These are phyloP conservation scores for Pachymerium ferrugineum DNA, from an alignment of 2,888 invertebrate genomes.

Conservation along the genomic window DNA sequence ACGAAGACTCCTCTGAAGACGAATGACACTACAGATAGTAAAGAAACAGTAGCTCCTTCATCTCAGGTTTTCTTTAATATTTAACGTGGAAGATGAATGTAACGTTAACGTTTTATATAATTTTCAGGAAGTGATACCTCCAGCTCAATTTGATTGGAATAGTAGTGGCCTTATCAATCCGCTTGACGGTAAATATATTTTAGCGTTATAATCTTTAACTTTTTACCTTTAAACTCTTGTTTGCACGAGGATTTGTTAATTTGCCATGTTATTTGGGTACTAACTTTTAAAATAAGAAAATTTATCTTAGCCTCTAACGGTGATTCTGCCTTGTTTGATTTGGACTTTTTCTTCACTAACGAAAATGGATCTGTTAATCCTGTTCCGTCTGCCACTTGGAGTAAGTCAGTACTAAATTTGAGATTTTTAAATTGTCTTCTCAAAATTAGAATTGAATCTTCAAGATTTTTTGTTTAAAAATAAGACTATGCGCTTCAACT, in stretches of 20 bases:
- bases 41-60: neutral
- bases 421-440: too few relatives aligned
- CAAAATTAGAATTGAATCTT: neutral
- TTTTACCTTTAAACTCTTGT: too few relatives aligned
- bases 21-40: neutral
- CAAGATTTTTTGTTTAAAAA: neutral
- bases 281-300: neutral
- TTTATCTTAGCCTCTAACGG: constrained; percentile 28
- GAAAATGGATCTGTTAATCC: constrained; percentile 33
- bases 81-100: neutral
- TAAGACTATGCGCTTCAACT: neutral
- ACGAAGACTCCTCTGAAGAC: constrained; percentile 31
- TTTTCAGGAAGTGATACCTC: constrained; percentile 47
- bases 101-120: neutral
- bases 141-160: constrained; percentile 68
- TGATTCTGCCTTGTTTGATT: constrained; percentile 40
- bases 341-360: constrained; percentile 42
- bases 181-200: constrained; percentile 54
- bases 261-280: neutral
- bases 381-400: constrained; percentile 28
- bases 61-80: neutral
- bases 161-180: constrained; percentile 66
- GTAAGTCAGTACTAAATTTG: constrained; percentile 27
- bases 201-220: too few relatives aligned
- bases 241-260: too few relatives aligned